Evolutionary conservation across 2,797 vertebrate species (phyloP).

Genomic region (Acanthopagrus latus): DNA sequence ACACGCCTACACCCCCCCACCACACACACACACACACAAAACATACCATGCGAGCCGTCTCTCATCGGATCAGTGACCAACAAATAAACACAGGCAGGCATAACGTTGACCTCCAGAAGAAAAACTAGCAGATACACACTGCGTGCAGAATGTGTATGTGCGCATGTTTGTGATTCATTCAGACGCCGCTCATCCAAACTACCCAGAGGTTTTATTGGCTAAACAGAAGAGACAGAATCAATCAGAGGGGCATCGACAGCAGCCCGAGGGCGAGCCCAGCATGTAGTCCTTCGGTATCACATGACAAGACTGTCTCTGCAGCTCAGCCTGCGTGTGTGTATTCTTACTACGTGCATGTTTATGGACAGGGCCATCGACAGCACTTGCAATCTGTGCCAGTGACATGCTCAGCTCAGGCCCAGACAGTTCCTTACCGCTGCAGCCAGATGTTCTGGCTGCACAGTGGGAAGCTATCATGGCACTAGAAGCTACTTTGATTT

Average conservation of each 20-base stretch:
- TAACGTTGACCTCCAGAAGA: constrained; percentile 48
- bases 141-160: constrained; percentile 22
- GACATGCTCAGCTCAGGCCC: constrained; percentile 9
- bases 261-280: constrained; percentile 63
- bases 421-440: constrained; percentile 26
- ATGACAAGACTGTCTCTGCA: constrained; percentile 41
- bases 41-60: constrained; percentile 51
- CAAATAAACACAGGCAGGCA: constrained; percentile 65
- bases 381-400: constrained; percentile 23
- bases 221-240: constrained; percentile 77
- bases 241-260: constrained; percentile 72
- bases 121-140: constrained; percentile 29
- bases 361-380: constrained; percentile 25
- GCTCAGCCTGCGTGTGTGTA: constrained; percentile 24
- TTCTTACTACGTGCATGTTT: constrained; percentile 31
- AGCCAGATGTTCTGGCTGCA: constrained; percentile 68
- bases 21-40: constrained; percentile 37
- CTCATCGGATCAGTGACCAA: constrained; percentile 62
- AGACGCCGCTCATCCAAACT: constrained; percentile 37
- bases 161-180: constrained; percentile 50
- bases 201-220: constrained; percentile 59
- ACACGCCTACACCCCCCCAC: too few species aligned
- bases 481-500: constrained; percentile 71
- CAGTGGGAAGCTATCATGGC: constrained; percentile 48
- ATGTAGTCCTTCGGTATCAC: constrained; percentile 52